Evolutionary conservation across 2,797 vertebrate species (phyloP), one percentile per base, ranked within the genome.

Genomic region (Thamnophis elegans): DNA sequence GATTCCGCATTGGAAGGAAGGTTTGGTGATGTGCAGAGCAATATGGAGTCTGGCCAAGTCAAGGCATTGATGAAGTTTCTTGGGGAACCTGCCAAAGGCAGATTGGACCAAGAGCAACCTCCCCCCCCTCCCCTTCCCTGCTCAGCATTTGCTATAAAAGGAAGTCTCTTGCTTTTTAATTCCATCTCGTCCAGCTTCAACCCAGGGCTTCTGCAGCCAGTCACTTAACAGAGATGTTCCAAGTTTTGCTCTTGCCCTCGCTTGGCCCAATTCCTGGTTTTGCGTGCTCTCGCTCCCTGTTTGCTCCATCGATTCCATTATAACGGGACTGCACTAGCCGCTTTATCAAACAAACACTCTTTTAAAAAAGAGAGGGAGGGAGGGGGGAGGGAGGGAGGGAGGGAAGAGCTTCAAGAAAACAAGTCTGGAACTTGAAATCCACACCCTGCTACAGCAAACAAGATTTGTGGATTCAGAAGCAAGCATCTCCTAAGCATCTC

Each of bases 111-210:
- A 28, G 87, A 47, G 59, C n/a, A 56, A 47, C 28, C 11, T 13
- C 42, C 28, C 4, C 8, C 28, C 28, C 4, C n/a, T 6, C 36
- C 89, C 2, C 85, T 8, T 14, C 68, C 42, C 26, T 0, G 93
- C 95, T 91, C 94, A 82, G 65, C 87, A 94, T 93, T 95, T 95
- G 14, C 96, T 97, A 97, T 97, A 97, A 97, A 97, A 97, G 96
- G 96, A 97, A 96, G 95, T 85, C n/a, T 88, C 36, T 91, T 3
- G 16, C 89, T 93, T 94, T 95, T 55, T 20, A 53, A 86, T 91
- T 87, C 0, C 62, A 94, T 91, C 90, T 65, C 28, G 93, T 56
- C 89, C 95, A 87, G 92, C 18, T 14, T 94, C 6, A 68, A n/a
- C 20, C 93, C 82, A 13, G 28, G 1, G 92, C 91, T 90, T 91